A percentile compares a stretch with the other conserved stretches of the same genome.
These are phyloP conservation scores for Phenganax marumi DNA, from an alignment of 92 coral and sea anemone species.

Conservation along the genomic window DNA sequence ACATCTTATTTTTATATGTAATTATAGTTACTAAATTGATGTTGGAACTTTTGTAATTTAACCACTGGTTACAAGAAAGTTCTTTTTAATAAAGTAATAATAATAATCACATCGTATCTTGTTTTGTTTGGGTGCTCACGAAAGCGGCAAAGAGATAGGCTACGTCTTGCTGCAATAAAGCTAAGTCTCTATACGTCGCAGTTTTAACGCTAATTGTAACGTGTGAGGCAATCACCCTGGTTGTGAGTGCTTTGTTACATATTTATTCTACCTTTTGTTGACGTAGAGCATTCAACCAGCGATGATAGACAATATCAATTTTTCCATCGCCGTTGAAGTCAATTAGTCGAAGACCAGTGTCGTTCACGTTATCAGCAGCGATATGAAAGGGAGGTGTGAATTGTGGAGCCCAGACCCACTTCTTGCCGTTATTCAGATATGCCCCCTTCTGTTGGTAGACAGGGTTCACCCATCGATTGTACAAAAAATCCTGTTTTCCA, in stretches of 20 bases:
- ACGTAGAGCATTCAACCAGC: background rate
- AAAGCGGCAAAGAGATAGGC: too few species aligned
- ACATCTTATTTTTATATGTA: too few species aligned
- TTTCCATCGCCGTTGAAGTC: slow-evolving; percentile 10
- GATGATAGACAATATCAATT: slow-evolving; percentile 1
- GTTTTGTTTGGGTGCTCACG: too few species aligned
- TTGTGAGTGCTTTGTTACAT: background rate
- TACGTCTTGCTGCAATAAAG: too few species aligned
- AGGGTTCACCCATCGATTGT: background rate
- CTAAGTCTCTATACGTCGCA: background rate
- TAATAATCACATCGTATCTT: too few species aligned
- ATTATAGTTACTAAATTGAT: too few species aligned
- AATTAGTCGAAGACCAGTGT: background rate
- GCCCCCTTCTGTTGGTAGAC: background rate
- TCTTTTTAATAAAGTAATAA: too few species aligned
- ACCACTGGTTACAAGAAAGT: too few species aligned
- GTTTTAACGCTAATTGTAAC: background rate
- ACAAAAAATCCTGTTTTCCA: background rate
- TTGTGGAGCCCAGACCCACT: background rate
- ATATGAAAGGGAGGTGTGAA: slow-evolving; percentile 1
- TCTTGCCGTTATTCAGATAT: background rate
- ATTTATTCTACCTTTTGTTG: background rate
- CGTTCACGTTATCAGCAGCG: background rate
- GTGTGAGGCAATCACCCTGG: background rate
- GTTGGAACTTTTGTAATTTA: too few species aligned